These are phyloP conservation scores for Danaus plexippus DNA, from an alignment of 1,140 invertebrate genomes.

Conservation along the genomic window DNA sequence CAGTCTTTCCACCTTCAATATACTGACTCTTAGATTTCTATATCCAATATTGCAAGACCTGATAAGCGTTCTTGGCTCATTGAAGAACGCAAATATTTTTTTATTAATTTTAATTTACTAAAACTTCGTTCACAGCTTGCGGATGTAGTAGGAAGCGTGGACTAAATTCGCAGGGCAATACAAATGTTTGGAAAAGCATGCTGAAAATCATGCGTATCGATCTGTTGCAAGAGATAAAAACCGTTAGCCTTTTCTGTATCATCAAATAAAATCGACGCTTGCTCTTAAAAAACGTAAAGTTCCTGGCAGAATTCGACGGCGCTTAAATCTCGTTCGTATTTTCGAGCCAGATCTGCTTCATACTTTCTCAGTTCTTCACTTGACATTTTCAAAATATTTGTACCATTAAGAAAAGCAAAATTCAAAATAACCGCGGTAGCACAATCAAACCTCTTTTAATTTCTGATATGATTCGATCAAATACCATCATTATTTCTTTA, in stretches of 20 bases:
- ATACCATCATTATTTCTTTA: conserved; percentile 26
- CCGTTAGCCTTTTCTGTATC: conserved; percentile 25
- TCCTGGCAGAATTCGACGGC: conserved; percentile 26
- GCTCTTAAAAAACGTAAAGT: conserved; percentile 25
- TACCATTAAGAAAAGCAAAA: conserved; percentile 22
- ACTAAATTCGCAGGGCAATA: conserved; percentile 25
- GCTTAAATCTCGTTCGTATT: conserved; percentile 25
- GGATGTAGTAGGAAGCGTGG: conserved; percentile 23
- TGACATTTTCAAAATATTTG: conserved; percentile 20
- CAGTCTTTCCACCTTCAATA: too few relatives aligned
- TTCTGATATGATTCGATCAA: conserved; percentile 25
- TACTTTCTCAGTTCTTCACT: conserved; percentile 17
- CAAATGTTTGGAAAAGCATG: conserved; percentile 27
- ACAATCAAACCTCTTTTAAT: conserved; percentile 24
- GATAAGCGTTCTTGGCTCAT: conserved; percentile 23
- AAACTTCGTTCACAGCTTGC: conserved; percentile 25
- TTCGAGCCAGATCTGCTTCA: conserved; percentile 17
- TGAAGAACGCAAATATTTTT: conserved; percentile 23
- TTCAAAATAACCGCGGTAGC: conserved; percentile 18
- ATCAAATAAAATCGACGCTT: conserved; percentile 17
- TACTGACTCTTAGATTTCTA: too few relatives aligned
- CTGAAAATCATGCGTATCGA: conserved; percentile 24
- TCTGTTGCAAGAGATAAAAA: too few relatives aligned
- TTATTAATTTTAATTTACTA: too few relatives aligned
- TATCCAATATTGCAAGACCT: conserved; percentile 23